Evolutionary conservation across 92 coral and sea anemone genomes (phyloP), one percentile per base, ranked within the genome.

Genomic region (Bergia sp.): DNA sequence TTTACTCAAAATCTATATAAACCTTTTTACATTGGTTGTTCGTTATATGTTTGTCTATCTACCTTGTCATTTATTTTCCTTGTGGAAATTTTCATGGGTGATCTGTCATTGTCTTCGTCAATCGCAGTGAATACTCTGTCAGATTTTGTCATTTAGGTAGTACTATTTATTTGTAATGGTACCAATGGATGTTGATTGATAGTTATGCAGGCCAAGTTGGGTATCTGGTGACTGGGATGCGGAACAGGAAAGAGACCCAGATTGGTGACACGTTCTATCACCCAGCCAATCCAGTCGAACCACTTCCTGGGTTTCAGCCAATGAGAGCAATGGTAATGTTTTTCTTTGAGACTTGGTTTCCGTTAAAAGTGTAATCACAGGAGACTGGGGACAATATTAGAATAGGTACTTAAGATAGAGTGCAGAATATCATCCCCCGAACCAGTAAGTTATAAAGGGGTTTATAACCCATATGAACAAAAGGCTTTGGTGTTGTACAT

Each of bases 191-290:
- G 47, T 76, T 76, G 21, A 40, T 40, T 20, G 37, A n/a, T 80
- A 97, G 99, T 41, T 97, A 89, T 93, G 96, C 98, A 23, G 99
- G 99, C 23, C 99, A 97, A 84, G 98, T 97, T 77, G 99, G 99
- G 11, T 97, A 91, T 85, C 83, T 97, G 18, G 95, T 88, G 69
- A 95, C 96, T 41, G 99, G 99, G 44, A 97, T 97, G 93, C 92
- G 98, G 47, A 97, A 94, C 87, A 91, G 97, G 39, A 92, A 90
- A 82, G 98, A 97, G 77, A 96, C 98, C 37, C 99, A 94, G 89
- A 93, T 97, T 71, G 99, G 99, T 0, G 99, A 97, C 88, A 97
- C 99, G 23, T 97, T 97, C 74, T 95, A 93, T 84, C 99, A 94
- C 65, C 87, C 95, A 20, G 76, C 88, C 50, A 36, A 73, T 11